These are phyloP conservation scores for Phymatocera aterrima DNA, from an alignment of 2,888 invertebrate genomes.

Conservation along the genomic window DNA sequence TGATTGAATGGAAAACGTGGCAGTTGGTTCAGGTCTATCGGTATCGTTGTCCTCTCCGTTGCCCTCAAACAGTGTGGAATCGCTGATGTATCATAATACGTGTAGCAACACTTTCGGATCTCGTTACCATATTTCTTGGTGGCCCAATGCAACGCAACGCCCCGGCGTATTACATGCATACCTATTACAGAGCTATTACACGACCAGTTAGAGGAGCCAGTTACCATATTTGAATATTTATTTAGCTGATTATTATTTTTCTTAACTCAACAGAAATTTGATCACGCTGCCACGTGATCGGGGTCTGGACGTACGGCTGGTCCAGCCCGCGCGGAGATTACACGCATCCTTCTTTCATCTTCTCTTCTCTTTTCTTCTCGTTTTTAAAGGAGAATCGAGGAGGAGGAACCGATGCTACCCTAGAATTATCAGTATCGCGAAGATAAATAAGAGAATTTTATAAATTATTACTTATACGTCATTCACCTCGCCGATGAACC, in stretches of 20 bases:
- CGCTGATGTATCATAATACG: slow-evolving; percentile 33
- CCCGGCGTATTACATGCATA: slow-evolving; percentile 31
- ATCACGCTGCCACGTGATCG: background rate
- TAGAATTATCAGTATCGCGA: slow-evolving; percentile 43
- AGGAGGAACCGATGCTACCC: slow-evolving; percentile 34
- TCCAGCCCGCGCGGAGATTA: slow-evolving; percentile 15
- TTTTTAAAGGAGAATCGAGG: background rate
- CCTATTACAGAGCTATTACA: slow-evolving; percentile 47
- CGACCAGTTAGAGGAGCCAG: slow-evolving; percentile 33
- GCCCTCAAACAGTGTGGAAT: background rate
- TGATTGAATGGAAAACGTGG: background rate
- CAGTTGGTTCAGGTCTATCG: background rate
- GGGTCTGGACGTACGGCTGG: background rate
- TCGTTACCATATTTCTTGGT: slow-evolving; percentile 45
- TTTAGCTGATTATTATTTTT: slow-evolving; percentile 49
- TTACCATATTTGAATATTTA: slow-evolving; percentile 50
- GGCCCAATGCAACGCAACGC: slow-evolving; percentile 34
- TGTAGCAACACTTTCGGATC: slow-evolving; percentile 44
- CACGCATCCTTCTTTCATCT: slow-evolving; percentile 40
- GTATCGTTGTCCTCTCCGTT: background rate
- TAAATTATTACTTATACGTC: slow-evolving; percentile 33
- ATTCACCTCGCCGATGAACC: slow-evolving; percentile 22
- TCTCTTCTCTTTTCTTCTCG: slow-evolving; percentile 34
- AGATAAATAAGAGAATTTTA: slow-evolving; percentile 44
- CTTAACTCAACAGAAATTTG: slow-evolving; percentile 42